A percentile compares a stretch with the other conserved stretches of the same genome.
Conservation (phyloP, 2,113 vertebrate species). For the Mellivora capensis region DNA sequence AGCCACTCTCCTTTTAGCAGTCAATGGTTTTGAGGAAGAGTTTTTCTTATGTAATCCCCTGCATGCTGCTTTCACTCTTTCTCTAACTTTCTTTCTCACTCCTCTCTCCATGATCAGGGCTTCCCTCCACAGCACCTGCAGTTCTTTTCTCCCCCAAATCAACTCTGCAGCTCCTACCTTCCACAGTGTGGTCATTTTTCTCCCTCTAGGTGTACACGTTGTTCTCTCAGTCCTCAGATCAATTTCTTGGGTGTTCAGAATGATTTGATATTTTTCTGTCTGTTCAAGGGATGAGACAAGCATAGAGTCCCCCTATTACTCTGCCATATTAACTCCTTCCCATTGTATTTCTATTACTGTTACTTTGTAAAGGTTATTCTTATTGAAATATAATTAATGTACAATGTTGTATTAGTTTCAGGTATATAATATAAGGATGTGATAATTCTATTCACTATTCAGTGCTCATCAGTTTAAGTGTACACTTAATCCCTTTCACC, state of each 20-base stretch:
- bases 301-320: neutral
- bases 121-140: neutral
- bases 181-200: neutral
- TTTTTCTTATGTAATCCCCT: neutral
- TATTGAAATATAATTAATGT: neutral
- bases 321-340: neutral
- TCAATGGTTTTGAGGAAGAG: neutral
- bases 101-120: neutral
- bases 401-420: neutral
- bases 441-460: neutral
- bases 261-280: neutral
- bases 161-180: neutral
- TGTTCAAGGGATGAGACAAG: neutral
- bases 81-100: neutral
- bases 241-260: neutral
- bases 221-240: neutral
- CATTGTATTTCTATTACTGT: neutral
- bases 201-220: neutral
- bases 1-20: neutral
- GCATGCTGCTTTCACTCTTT: neutral
- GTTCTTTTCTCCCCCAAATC: neutral
- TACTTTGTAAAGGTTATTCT: neutral
- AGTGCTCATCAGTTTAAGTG: neutral
- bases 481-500: neutral
- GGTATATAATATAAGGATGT: neutral